phyloP scores from a whole-genome alignment of 2,888 invertebrate genomes.

The Brenthis daphne region DNA sequence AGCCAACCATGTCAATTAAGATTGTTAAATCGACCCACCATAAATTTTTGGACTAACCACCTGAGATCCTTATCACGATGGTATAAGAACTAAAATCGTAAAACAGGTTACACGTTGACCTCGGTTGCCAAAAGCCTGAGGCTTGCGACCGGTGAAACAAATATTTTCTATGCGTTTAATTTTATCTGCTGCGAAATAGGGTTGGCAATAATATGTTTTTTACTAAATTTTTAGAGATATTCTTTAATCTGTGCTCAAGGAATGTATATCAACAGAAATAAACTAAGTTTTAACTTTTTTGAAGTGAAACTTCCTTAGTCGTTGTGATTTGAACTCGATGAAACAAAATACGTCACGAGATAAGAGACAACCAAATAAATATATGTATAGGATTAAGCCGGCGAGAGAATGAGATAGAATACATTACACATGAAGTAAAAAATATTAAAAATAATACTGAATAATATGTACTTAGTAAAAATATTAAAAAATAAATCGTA shows the following conservation, averaged over 20 bases:
- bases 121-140: slow-evolving; percentile 26
- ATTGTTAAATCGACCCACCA: slow-evolving; percentile 28
- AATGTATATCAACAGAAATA: no score
- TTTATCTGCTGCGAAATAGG: slow-evolving; percentile 21
- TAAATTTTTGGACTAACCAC: slow-evolving; percentile 11
- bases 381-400: no score
- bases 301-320: no score
- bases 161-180: slow-evolving; percentile 33
- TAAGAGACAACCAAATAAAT: no score
- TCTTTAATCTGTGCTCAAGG: background rate
- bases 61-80: slow-evolving; percentile 10
- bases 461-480: no score
- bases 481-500: no score
- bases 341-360: no score
- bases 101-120: slow-evolving; percentile 11
- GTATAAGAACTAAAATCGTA: slow-evolving; percentile 15
- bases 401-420: no score
- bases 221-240: background rate
- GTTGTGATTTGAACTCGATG: no score
- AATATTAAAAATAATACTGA: no score
- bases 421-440: no score
- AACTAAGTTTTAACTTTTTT: no score
- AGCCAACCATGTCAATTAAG: slow-evolving; percentile 35
- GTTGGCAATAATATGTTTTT: background rate
- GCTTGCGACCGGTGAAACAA: slow-evolving; percentile 30